Evolutionary conservation across 2,113 vertebrate species (phyloP), one percentile per base, ranked within the genome.

Genomic region (Tragelaphus imberbis): DNA sequence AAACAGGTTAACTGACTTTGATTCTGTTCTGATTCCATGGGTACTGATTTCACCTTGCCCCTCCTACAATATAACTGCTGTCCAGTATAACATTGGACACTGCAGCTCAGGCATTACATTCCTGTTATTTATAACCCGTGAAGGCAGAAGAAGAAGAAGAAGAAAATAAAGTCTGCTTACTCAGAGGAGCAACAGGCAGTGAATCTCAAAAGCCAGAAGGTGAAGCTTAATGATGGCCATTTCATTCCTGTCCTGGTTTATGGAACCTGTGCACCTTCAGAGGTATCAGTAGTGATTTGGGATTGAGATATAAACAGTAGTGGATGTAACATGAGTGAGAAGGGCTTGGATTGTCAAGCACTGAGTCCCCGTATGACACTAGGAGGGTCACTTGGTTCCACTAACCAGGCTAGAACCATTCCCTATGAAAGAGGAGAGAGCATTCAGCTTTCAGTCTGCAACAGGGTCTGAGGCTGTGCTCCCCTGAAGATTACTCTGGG

Each of bases 201-300:
- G 95, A 16, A n/a, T 65, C 71, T 19, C 27, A 84, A 92, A 53
- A 27, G 12, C 28, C 65, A 33, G 3, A 16, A 6, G 14, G 44
- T 89, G 30, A 11, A 36, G 17, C 71, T 97, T 21, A 91, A 40
- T 4, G 91, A 96, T 17, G 84, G 84, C 36, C 36, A 28, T 5
- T 59, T 85, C 25, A 30, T 85, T 85, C 84, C 82, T 40, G 33
- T 14, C 0, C 40, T 97, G 71, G 91, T 88, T 51, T 59, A 88
- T 44, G 91, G 93, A 28, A 97, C 58, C 33, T 88, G 4, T 16
- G 14, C 27, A 81, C 59, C 44, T 5, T 1, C 4, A 3, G 75
- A 95, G 94, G 88, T 97, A 93, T 63, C 28, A 53, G 11, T 21
- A 44, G 14, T 8, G 56, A 5, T 3, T 33, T 47, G 30, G 28